Evolutionary conservation across 2,888 invertebrate genomes (phyloP).

Genomic region (Athetis lepigone): DNA sequence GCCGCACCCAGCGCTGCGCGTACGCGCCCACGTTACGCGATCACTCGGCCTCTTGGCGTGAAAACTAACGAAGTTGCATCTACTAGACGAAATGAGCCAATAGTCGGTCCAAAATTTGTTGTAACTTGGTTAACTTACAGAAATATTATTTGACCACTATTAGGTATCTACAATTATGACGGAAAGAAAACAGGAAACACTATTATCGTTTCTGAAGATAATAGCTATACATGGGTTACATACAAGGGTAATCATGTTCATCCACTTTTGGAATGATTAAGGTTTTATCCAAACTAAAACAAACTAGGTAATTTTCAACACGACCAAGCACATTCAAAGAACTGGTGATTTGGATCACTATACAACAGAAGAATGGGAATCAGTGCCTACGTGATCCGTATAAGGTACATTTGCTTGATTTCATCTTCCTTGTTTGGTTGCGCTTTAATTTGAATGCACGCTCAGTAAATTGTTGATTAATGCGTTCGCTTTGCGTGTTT

Average conservation of each 20-base stretch:
- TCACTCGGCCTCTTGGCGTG: conserved; percentile 67
- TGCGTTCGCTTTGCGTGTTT: conserved; percentile 53
- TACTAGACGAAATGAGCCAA: conserved; percentile 42
- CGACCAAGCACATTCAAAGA: background rate
- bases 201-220: background rate
- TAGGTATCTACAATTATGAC: too few species aligned
- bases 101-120: conserved; percentile 26
- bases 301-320: conserved; percentile 16
- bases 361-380: conserved; percentile 54
- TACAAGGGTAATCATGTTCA: conserved; percentile 4
- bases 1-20: conserved; percentile 84
- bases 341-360: conserved; percentile 24
- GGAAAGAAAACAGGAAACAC: too few species aligned
- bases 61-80: conserved; percentile 62
- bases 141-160: conserved; percentile 2
- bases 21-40: conserved; percentile 83
- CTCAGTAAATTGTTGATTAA: conserved; percentile 35
- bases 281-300: conserved; percentile 14
- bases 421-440: conserved; percentile 52
- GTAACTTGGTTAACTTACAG: conserved; percentile 5
- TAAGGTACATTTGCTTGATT: conserved; percentile 34
- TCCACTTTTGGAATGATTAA: conserved; percentile 7
- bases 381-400: conserved; percentile 54
- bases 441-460: conserved; percentile 44
- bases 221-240: background rate